Evolutionary conservation across 2,113 vertebrate genomes (phyloP).

Genomic region (Sander lucioperca): DNA sequence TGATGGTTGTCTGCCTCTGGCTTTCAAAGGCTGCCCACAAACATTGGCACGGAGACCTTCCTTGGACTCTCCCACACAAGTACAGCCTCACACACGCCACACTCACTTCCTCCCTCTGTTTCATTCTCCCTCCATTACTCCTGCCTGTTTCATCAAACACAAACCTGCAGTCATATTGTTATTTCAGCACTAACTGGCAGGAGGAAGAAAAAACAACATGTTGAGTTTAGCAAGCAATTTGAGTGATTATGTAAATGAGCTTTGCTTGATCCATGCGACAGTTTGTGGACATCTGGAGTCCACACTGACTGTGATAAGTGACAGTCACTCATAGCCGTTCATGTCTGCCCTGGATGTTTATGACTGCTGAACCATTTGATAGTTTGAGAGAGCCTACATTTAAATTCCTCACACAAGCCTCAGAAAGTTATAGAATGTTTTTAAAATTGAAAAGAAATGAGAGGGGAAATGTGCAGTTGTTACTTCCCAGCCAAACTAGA

Average conservation of each 20-base stretch:
- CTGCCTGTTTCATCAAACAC: slow-evolving; percentile 28
- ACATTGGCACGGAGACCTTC: slow-evolving; percentile 49
- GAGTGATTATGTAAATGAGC: slow-evolving; percentile 79
- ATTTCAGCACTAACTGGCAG: slow-evolving; percentile 35
- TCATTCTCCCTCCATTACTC: slow-evolving; percentile 38
- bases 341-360: slow-evolving; percentile 43
- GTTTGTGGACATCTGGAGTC: slow-evolving; percentile 68
- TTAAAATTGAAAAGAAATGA: slow-evolving; percentile 32
- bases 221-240: slow-evolving; percentile 71
- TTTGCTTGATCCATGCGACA: slow-evolving; percentile 55
- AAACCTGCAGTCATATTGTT: slow-evolving; percentile 31
- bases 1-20: slow-evolving; percentile 36
- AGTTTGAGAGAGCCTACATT: slow-evolving; percentile 36
- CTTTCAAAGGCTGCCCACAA: slow-evolving; percentile 58
- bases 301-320: slow-evolving; percentile 55
- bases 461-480: slow-evolving; percentile 6
- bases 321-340: slow-evolving; percentile 16
- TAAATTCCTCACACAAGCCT: slow-evolving; percentile 54
- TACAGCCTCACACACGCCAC: slow-evolving; percentile 27
- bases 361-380: slow-evolving; percentile 47
- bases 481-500: slow-evolving; percentile 11
- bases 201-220: slow-evolving; percentile 3
- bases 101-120: slow-evolving; percentile 35
- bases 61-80: slow-evolving; percentile 59
- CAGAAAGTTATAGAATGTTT: slow-evolving; percentile 35